Evolutionary conservation across 2,888 invertebrate genomes (phyloP).

Genomic region (Sialis lutaria): DNA sequence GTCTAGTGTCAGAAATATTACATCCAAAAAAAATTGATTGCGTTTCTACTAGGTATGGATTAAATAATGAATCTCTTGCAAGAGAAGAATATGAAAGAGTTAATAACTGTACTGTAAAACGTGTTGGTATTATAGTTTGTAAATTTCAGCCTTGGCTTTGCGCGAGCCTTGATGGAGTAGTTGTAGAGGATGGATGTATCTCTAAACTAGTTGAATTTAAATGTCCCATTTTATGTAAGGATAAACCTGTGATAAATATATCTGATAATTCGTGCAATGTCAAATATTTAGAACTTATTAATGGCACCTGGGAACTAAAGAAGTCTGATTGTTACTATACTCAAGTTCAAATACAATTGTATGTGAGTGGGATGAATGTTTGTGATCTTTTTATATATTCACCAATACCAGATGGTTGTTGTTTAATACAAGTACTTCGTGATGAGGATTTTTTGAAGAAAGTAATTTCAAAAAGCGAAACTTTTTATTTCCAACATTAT

Average conservation of each 20-base stretch:
- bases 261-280: background rate
- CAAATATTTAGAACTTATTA: background rate
- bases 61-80: background rate
- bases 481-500: conserved; percentile 7
- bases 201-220: conserved; percentile 9
- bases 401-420: conserved; percentile 4
- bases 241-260: conserved; percentile 6
- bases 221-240: conserved; percentile 9
- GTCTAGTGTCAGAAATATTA: background rate
- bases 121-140: conserved; percentile 1
- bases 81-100: conserved; percentile 1
- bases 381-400: conserved; percentile 7
- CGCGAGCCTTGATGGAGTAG: conserved; percentile 9
- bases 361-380: conserved; percentile 2
- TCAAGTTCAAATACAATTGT: conserved; percentile 8
- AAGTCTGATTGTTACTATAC: background rate
- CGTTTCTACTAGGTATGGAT: conserved; percentile 2
- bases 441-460: conserved; percentile 6
- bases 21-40: conserved; percentile 1
- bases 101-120: conserved; percentile 1
- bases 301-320: background rate
- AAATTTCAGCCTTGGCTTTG: conserved; percentile 9
- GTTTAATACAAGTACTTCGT: conserved; percentile 3
- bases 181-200: conserved; percentile 8
- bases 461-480: conserved; percentile 5